Percentiles rank a stretch among this genome's conserved stretches.
phyloP scores from a whole-genome alignment of 2,797 vertebrate species.

The Myotis planiceps region DNA sequence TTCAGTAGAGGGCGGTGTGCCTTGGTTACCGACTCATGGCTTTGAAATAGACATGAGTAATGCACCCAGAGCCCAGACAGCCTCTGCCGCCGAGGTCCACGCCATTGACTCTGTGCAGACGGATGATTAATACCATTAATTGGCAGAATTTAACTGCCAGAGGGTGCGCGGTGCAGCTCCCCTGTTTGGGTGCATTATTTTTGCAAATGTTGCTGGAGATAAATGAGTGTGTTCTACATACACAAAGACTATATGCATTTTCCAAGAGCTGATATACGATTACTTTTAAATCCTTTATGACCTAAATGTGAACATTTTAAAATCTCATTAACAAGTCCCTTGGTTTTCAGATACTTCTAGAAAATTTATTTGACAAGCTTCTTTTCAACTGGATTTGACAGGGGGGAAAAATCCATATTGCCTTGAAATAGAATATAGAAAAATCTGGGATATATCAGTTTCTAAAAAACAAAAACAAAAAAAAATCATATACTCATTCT shows the following conservation, averaged over 20 bases:
- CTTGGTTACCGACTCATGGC: neutral
- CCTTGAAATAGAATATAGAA: neutral
- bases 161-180: neutral
- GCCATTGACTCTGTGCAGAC: neutral
- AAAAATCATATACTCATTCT: neutral
- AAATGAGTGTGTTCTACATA: conserved; percentile 1
- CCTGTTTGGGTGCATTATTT: neutral
- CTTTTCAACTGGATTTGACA: neutral
- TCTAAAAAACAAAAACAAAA: neutral
- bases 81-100: neutral
- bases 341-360: neutral
- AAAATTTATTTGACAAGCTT: conserved; percentile 10
- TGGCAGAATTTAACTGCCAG: neutral
- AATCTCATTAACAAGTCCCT: conserved; percentile 6
- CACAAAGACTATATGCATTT: neutral
- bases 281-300: neutral
- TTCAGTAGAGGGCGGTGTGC: no score
- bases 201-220: neutral
- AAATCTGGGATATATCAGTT: neutral
- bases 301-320: conserved; percentile 12
- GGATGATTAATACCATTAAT: conserved; percentile 35
- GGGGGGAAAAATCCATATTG: neutral
- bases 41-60: neutral
- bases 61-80: neutral
- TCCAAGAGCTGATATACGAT: neutral